Percentiles rank a stretch among this genome's conserved stretches.
phyloP scores from a whole-genome alignment of 2,888 invertebrate species.

The Scaptomyza flava region DNA sequence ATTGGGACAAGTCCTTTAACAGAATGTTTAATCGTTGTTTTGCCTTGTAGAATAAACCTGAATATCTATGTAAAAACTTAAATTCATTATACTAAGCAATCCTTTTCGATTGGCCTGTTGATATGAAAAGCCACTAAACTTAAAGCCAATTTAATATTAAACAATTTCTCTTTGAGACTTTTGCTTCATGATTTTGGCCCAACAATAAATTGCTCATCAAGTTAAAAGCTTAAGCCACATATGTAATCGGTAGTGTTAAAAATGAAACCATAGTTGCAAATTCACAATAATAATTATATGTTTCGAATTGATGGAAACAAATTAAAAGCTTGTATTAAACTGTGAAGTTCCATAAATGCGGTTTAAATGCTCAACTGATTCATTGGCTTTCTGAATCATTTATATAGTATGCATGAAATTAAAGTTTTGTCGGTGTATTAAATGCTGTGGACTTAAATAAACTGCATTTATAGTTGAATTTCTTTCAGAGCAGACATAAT shows the following conservation, averaged over 20 bases:
- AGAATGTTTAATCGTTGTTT: not conserved
- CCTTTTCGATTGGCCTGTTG: too few relatives aligned
- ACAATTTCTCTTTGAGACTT: not conserved
- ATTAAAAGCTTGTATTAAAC: not conserved
- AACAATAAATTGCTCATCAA: not conserved
- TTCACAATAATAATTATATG: not conserved
- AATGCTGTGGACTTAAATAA: conserved; percentile 6
- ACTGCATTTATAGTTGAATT: conserved; percentile 9
- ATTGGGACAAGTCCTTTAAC: conserved; percentile 20
- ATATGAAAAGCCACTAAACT: too few relatives aligned
- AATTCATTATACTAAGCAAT: too few relatives aligned
- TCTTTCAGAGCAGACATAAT: conserved; percentile 3
- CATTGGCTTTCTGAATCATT: conserved; percentile 1
- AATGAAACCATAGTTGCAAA: not conserved
- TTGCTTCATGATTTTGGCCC: not conserved
- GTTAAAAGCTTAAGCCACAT: too few relatives aligned
- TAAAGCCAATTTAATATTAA: not conserved
- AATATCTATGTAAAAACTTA: too few relatives aligned
- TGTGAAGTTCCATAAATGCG: not conserved
- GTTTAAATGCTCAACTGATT: not conserved
- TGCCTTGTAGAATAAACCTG: too few relatives aligned
- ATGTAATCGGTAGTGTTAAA: not conserved
- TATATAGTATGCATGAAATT: not conserved
- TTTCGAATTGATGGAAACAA: not conserved
- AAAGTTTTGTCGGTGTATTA: conserved; percentile 1